phyloP scores from a whole-genome alignment of 2,797 vertebrate genomes.

The Enteromius anoplus region DNA sequence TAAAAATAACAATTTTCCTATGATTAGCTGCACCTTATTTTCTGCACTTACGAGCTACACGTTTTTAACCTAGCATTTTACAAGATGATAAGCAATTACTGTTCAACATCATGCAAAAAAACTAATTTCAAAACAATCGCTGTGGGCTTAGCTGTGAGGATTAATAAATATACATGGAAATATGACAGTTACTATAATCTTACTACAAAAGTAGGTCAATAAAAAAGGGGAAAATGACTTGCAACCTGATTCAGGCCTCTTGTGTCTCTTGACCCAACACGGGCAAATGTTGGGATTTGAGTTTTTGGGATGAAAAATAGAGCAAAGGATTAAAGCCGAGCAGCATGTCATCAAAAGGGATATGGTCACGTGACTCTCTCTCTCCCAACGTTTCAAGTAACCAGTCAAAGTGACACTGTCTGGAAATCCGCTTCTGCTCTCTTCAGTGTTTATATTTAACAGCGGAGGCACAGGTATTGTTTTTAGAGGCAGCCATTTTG shows the following conservation, averaged over 20 bases:
- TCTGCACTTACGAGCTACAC: background rate
- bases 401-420: conserved; percentile 27
- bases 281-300: conserved; percentile 68
- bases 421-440: conserved; percentile 30
- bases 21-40: conserved; percentile 13
- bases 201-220: conserved; percentile 80
- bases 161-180: conserved; percentile 81
- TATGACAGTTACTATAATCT: conserved; percentile 83
- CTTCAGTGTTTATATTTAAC: conserved; percentile 13
- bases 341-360: conserved; percentile 72
- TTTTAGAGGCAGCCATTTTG: conserved; percentile 37
- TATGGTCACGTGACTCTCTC: conserved; percentile 57
- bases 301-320: conserved; percentile 75
- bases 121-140: conserved; percentile 73
- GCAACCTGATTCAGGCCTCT: conserved; percentile 66
- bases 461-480: background rate
- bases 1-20: background rate
- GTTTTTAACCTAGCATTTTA: conserved; percentile 14
- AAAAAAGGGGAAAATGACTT: conserved; percentile 47
- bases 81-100: conserved; percentile 67
- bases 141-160: conserved; percentile 76
- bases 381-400: conserved; percentile 23
- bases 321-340: conserved; percentile 74
- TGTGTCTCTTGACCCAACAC: conserved; percentile 69
- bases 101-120: conserved; percentile 70